A percentile compares a stretch with the other conserved stretches of the same genome.
phyloP scores from a whole-genome alignment of 2,113 vertebrate species.

The Perognathus longimembris region DNA sequence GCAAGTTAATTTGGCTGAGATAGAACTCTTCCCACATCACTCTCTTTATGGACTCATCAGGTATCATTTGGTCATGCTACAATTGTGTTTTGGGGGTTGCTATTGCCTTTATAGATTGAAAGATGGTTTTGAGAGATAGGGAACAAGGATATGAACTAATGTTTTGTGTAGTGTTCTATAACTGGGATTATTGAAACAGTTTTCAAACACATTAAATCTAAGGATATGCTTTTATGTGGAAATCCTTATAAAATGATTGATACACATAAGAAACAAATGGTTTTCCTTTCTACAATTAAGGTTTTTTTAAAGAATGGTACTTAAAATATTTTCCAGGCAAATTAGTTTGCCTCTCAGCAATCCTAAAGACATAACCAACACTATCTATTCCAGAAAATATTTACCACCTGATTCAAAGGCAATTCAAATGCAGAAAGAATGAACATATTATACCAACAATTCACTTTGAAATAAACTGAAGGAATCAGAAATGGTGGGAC shows the following conservation, averaged over 20 bases:
- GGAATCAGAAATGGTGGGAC: too few relatives aligned
- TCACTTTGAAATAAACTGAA: not conserved
- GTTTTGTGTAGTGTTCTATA: not conserved
- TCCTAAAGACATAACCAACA: slow-evolving; percentile 12
- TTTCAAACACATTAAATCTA: not conserved
- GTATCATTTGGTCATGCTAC: not conserved
- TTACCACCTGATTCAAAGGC: not conserved
- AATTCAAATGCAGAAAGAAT: slow-evolving; percentile 28
- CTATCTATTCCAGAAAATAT: not conserved
- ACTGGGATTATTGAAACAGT: not conserved
- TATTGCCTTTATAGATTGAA: not conserved
- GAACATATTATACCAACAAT: not conserved
- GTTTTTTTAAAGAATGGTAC: not conserved
- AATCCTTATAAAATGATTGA: not conserved
- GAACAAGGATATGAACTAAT: not conserved
- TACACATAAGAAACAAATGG: not conserved
- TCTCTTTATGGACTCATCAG: not conserved
- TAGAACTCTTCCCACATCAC: not conserved
- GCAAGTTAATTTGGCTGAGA: slow-evolving; percentile 35
- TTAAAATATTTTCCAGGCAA: not conserved
- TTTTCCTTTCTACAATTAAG: not conserved
- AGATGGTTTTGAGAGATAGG: not conserved
- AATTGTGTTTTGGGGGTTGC: not conserved
- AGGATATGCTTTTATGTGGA: not conserved
- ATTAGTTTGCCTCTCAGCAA: slow-evolving; percentile 16